Evolutionary conservation across 2,888 invertebrate genomes (phyloP), one percentile per base, ranked within the genome.

Genomic region (Bombylius discolor): DNA sequence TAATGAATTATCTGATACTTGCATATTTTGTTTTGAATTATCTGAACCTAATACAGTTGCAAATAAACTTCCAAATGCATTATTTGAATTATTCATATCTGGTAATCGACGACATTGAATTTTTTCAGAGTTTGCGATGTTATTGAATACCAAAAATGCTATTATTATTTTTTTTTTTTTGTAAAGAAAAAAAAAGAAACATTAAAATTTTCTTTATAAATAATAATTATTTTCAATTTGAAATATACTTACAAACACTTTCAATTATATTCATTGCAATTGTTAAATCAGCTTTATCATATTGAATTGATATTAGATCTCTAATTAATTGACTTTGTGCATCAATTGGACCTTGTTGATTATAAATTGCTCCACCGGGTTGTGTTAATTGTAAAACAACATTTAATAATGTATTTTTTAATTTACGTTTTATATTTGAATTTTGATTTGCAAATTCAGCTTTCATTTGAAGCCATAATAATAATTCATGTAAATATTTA

Each of bases 211-310:
- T 14, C 39, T n/a, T 39, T 12, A 46, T n/a, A n/a, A n/a, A n/a
- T n/a, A 58, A 23, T 1, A 45, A 7, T 42, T 36, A 9, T 47
- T 47, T 13, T 32, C 48, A 51, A 45, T 12, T 49, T 5, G 47
- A 44, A 7, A 47, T 13, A 23, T 63, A 76, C 75, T 72, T 70
- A 80, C 84, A 83, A 63, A 86, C 82, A 65, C 84, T 82, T 68
- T 87, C 85, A 23, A 86, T 79, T 55, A 87, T 84, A 65, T 82
- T 85, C 70, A 87, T 81, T 2, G 84, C 84, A 59, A 84, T 83
- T 61, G 80, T 80, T 45, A 86, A 74, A 68, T 88, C 86, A 9
- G 84, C 81, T 62, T 83, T 81, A 31, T 80, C 78, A 66, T 83
- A 85, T 62, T 73, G 71, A 64, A 71, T 76, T 64, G 81, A 79